Percentiles rank a stretch among this genome's conserved stretches.
phyloP scores from a whole-genome alignment of 2,888 invertebrate genomes.

The Zygaena filipendulae region DNA sequence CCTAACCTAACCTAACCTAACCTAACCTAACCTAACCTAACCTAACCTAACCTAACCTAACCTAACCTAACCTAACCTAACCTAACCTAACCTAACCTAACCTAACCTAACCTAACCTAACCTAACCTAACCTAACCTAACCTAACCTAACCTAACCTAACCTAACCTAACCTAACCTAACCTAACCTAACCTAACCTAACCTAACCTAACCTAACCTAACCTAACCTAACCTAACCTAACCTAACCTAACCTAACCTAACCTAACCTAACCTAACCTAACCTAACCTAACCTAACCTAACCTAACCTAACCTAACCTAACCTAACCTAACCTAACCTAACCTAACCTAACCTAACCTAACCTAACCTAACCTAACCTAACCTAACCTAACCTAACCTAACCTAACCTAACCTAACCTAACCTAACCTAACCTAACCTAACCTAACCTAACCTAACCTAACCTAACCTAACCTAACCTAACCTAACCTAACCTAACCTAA shows the following conservation, averaged over 20 bases:
- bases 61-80: slow-evolving; percentile 5
- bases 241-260: slow-evolving; percentile 8
- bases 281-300: slow-evolving; percentile 8
- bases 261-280: slow-evolving; percentile 8
- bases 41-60: slow-evolving; percentile 5
- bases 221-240: slow-evolving; percentile 8
- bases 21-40: slow-evolving; percentile 13
- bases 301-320: slow-evolving; percentile 8
- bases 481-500: slow-evolving; percentile 8
- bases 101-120: slow-evolving; percentile 7
- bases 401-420: slow-evolving; percentile 8
- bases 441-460: slow-evolving; percentile 8
- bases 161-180: slow-evolving; percentile 8
- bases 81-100: slow-evolving; percentile 5
- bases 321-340: slow-evolving; percentile 8
- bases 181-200: slow-evolving; percentile 8
- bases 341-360: slow-evolving; percentile 8
- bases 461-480: slow-evolving; percentile 8
- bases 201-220: slow-evolving; percentile 8
- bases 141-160: slow-evolving; percentile 8
- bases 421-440: slow-evolving; percentile 8
- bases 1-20: slow-evolving; percentile 14
- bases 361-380: slow-evolving; percentile 8
- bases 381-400: slow-evolving; percentile 8
- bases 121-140: slow-evolving; percentile 7